Evolutionary conservation across 2,113 vertebrate genomes (phyloP).

Genomic region (Raja brachyura): DNA sequence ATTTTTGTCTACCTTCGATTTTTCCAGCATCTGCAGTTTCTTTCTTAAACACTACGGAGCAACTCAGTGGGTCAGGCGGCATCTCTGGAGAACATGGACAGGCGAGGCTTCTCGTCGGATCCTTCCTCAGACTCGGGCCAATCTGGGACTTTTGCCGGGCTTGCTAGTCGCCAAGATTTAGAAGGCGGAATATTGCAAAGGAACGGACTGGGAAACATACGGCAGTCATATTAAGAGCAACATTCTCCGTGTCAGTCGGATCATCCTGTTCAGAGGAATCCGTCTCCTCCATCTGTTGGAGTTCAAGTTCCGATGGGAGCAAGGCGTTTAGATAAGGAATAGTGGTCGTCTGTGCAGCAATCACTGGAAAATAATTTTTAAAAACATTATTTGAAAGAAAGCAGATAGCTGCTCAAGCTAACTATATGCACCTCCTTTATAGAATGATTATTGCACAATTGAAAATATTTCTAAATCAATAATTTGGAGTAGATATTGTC

Average conservation of each 20-base stretch:
- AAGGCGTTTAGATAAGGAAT: constrained; percentile 92
- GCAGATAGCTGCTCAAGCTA: neutral
- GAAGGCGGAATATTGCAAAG: neutral
- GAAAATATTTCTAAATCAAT: neutral
- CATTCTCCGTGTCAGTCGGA: constrained; percentile 86
- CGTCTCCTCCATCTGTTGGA: constrained; percentile 90
- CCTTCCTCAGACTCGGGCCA: neutral
- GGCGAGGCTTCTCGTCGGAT: too few species aligned
- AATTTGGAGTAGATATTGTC: neutral
- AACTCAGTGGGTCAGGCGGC: too few species aligned
- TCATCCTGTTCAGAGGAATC: constrained; percentile 97
- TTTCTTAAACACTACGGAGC: too few species aligned
- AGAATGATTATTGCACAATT: neutral
- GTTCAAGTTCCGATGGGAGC: constrained; percentile 88
- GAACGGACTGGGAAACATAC: constrained; percentile 50
- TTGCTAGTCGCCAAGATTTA: neutral
- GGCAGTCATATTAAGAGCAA: constrained; percentile 63
- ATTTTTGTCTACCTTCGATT: too few species aligned
- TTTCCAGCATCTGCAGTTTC: too few species aligned
- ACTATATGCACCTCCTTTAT: neutral
- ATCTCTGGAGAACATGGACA: too few species aligned
- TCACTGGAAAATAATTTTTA: constrained; percentile 64
- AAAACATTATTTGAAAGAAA: neutral
- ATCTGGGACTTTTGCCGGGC: neutral
- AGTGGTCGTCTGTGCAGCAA: constrained; percentile 75